These are phyloP conservation scores for Rhopalosiphum padi DNA, from an alignment of 1,140 invertebrate genomes.

Conservation along the genomic window DNA sequence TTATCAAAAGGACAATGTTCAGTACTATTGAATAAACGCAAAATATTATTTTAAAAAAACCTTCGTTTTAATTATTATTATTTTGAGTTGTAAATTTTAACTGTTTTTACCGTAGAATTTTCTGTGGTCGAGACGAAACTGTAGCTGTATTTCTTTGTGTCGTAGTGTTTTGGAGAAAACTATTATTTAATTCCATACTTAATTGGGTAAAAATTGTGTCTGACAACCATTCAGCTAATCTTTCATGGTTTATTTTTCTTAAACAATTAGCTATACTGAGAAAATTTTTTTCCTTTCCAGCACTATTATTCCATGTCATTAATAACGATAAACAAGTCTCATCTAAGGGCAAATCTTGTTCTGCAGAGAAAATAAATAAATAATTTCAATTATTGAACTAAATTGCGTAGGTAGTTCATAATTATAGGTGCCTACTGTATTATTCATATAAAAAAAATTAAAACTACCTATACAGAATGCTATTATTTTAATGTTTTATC, in stretches of 20 bases:
- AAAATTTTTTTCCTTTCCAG: conserved; percentile 18
- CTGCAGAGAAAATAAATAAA: neutral
- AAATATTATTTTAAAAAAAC: neutral
- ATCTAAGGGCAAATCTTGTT: conserved; percentile 7
- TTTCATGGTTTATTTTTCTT: neutral
- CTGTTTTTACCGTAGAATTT: neutral
- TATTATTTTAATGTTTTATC: too few species aligned
- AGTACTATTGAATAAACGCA: neutral
- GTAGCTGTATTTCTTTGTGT: neutral
- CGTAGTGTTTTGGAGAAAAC: conserved; percentile 20
- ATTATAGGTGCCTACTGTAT: neutral
- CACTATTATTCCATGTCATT: conserved; percentile 31
- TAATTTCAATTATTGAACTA: neutral
- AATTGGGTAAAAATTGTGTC: conserved; percentile 31
- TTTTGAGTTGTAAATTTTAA: neutral
- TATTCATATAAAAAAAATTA: too few species aligned
- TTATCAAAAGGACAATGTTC: neutral
- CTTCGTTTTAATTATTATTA: neutral
- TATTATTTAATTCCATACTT: neutral
- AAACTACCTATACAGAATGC: too few species aligned
- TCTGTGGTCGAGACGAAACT: neutral
- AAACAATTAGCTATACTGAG: neutral
- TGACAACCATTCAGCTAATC: conserved; percentile 46
- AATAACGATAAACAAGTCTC: conserved; percentile 51
- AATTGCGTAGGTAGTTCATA: neutral